Base-by-base conservation (phyloP, 2,888 invertebrate genomes). In the Drosophila lacicola region DNA sequence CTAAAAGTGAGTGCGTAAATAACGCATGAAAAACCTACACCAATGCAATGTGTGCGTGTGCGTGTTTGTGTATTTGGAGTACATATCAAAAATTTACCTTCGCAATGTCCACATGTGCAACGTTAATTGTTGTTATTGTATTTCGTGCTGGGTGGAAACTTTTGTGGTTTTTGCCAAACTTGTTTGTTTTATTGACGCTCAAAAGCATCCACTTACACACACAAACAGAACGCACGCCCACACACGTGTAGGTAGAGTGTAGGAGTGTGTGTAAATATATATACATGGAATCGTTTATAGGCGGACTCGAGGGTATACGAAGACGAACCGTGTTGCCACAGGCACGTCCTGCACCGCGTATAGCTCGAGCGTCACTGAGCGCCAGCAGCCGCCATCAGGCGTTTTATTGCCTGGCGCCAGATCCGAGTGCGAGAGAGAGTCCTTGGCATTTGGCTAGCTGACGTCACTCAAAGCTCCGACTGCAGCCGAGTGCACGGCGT, bases 381-480 rank as follows among this genome's bases (percentile, higher is more conserved):
- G 69, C 36, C 63, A 70, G 49, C 69, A 47, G 39, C 50, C 34
- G 56, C 17, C 37, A 66, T 45, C 47, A 53, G n/a, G 9, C 14
- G n/a, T 5, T 14, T 11, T 42, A 3, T 42, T 42, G 17, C 14
- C 17, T 11, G 11, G 14, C 42, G 42, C 17, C 17, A 14, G 9
- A 39, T 19, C 61, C 37, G 61, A 56, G 64, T 55, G 65, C 36
- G 29, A 17, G 17, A 17, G 56, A 44, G 72, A 86, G 90, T 89
- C 90, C 90, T 90, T 90, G 89, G 82, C 89, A 88, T 80, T 89
- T 74, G 17, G 58, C 50, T 57, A 74, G 68, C 68, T 89, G 90
- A 83, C 89, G 90, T 89, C 88, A 90, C 70, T 44, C 19, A 65
- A 80, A 82, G 85, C 85, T 80, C 47, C 44, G 29, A 19, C 55